These are phyloP conservation scores for Hemiprocne comata DNA, from an alignment of 2,113 vertebrate species.

Conservation along the genomic window DNA sequence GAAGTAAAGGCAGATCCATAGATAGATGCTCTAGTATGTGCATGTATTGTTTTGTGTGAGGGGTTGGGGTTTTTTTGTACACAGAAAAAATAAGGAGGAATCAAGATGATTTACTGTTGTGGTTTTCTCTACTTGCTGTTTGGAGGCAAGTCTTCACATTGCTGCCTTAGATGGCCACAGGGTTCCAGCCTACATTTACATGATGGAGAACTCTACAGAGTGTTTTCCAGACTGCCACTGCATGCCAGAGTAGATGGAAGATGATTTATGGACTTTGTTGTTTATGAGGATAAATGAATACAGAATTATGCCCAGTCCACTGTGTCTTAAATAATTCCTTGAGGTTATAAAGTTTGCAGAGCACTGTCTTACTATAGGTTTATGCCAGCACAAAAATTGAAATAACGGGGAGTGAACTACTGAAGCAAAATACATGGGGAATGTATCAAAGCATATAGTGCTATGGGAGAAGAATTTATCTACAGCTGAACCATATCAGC, in stretches of 20 bases:
- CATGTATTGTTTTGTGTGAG: not conserved
- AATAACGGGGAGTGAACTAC: not conserved
- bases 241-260: not conserved
- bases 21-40: accelerated
- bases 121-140: not conserved
- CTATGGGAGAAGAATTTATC: not conserved
- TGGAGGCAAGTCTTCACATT: not conserved
- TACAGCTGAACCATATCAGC: not conserved
- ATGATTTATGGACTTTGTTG: not conserved
- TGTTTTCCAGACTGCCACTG: not conserved
- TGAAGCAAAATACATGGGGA: not conserved
- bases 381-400: not conserved
- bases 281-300: constrained; percentile 1
- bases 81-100: not conserved
- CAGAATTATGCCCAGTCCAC: not conserved
- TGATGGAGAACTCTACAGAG: not conserved
- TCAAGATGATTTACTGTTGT: not conserved
- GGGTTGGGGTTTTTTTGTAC: not conserved
- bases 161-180: not conserved
- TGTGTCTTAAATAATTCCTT: constrained; percentile 18
- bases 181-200: not conserved
- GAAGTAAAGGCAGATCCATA: not conserved
- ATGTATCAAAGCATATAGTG: not conserved
- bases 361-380: not conserved
- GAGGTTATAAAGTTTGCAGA: constrained; percentile 20